Evolutionary conservation across 2,888 invertebrate genomes (phyloP).

Genomic region (Galeruca laticollis): DNA sequence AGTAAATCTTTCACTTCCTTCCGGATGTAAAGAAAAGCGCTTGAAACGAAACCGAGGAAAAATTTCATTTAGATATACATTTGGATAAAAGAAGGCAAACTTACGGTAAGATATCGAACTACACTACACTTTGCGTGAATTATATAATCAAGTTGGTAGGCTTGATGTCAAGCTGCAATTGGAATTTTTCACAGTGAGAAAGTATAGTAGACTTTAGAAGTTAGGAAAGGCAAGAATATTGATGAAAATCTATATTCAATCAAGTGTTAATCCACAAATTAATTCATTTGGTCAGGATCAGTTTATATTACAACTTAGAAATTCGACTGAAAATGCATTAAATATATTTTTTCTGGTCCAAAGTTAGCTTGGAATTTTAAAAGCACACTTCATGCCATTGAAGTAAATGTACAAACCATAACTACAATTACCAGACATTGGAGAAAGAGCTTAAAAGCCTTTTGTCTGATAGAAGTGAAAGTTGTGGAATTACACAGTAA

Average conservation of each 20-base stretch:
- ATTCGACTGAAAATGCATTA: background rate
- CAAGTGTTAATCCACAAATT: background rate
- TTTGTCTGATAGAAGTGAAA: too few species aligned
- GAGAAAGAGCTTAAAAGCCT: too few species aligned
- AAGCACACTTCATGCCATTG: too few species aligned
- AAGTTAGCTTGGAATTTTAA: too few species aligned
- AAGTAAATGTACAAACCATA: too few species aligned
- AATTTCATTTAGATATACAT: constrained; percentile 34
- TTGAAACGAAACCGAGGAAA: constrained; percentile 24
- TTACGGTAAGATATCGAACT: constrained; percentile 20
- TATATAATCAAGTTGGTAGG: constrained; percentile 16
- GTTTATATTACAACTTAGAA: background rate
- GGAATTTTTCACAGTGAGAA: background rate
- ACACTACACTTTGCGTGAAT: constrained; percentile 18
- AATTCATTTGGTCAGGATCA: background rate
- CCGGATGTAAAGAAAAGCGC: constrained; percentile 25
- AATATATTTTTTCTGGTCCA: background rate
- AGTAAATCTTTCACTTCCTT: constrained; percentile 25
- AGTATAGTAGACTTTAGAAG: background rate
- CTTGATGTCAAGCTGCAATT: constrained; percentile 1
- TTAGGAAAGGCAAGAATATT: background rate
- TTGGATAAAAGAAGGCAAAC: constrained; percentile 24
- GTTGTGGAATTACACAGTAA: too few species aligned
- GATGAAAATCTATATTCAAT: background rate
- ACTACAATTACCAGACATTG: too few species aligned